These are phyloP conservation scores for Oithona nana DNA, from an alignment of 2,888 invertebrate species.

Conservation along the genomic window DNA sequence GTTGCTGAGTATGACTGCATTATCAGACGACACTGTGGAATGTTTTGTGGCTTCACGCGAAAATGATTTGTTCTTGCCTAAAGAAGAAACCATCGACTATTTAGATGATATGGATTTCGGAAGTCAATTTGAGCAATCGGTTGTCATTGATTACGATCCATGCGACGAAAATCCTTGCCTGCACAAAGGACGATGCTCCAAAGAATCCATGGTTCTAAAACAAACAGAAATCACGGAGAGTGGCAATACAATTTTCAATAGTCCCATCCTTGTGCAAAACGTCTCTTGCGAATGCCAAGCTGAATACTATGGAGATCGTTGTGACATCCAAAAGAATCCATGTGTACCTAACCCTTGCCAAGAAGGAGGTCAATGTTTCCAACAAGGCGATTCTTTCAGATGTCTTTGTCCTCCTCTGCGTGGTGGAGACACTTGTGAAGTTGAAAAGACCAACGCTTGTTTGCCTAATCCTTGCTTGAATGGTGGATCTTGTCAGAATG, in stretches of 20 bases:
- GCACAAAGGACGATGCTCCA: slow-evolving; percentile 28
- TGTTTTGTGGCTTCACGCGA: neutral
- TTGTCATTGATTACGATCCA: slow-evolving; percentile 24
- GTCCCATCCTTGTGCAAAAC: slow-evolving; percentile 55
- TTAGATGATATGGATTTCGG: neutral
- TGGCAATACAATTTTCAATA: slow-evolving; percentile 57
- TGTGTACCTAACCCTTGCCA: slow-evolving; percentile 75
- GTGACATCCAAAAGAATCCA: slow-evolving; percentile 72
- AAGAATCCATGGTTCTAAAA: slow-evolving; percentile 30
- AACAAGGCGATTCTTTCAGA: slow-evolving; percentile 61
- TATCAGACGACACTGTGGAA: neutral
- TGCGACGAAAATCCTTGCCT: slow-evolving; percentile 40
- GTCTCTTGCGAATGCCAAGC: slow-evolving; percentile 60
- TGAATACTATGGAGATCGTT: slow-evolving; percentile 60
- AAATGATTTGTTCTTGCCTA: neutral
- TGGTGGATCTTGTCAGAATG: slow-evolving; percentile 74
- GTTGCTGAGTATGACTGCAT: neutral
- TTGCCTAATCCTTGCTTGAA: slow-evolving; percentile 69
- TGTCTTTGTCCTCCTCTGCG: slow-evolving; percentile 57
- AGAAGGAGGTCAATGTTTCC: slow-evolving; percentile 60
- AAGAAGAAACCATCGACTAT: neutral
- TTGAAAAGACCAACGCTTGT: slow-evolving; percentile 64
- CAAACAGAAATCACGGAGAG: slow-evolving; percentile 55
- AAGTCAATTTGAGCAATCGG: slow-evolving; percentile 11
- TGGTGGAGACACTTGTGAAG: slow-evolving; percentile 64